These are phyloP conservation scores for Larimichthys polyactis DNA, from an alignment of 2,113 vertebrate species.

Conservation along the genomic window DNA sequence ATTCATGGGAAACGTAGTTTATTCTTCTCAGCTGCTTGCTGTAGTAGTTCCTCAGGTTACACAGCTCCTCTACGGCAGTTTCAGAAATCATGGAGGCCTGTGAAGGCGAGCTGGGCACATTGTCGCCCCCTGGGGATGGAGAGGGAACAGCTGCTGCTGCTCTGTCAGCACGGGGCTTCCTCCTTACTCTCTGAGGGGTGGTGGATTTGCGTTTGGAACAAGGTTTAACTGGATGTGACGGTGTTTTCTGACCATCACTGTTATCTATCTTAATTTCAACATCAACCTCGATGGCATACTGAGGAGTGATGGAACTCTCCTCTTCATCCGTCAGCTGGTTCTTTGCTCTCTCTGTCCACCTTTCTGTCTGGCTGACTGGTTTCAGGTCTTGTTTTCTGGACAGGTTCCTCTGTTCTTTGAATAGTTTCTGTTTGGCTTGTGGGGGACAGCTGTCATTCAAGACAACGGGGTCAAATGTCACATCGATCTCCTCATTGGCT, in stretches of 20 bases:
- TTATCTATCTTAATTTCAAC: slow-evolving; percentile 66
- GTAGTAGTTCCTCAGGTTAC: slow-evolving; percentile 76
- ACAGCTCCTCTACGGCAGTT: slow-evolving; percentile 78
- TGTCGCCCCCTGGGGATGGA: neutral
- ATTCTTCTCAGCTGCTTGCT: slow-evolving; percentile 79
- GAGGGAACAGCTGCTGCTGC: neutral
- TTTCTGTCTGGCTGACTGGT: slow-evolving; percentile 4
- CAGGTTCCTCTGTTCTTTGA: slow-evolving; percentile 74
- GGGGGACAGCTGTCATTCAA: slow-evolving; percentile 15
- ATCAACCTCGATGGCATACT: slow-evolving; percentile 62
- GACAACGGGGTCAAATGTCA: slow-evolving; percentile 7
- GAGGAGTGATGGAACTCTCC: neutral
- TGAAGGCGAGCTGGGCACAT: slow-evolving; percentile 63
- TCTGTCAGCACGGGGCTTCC: slow-evolving; percentile 5
- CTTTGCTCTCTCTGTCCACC: neutral
- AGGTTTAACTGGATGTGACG: slow-evolving; percentile 26
- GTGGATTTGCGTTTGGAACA: slow-evolving; percentile 56
- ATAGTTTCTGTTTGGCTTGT: slow-evolving; percentile 52
- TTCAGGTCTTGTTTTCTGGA: slow-evolving; percentile 49
- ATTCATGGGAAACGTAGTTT: slow-evolving; percentile 82
- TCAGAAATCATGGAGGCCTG: slow-evolving; percentile 81
- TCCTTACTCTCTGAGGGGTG: slow-evolving; percentile 58
- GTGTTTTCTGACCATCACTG: neutral
- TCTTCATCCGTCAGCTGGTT: neutral
- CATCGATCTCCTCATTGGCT: slow-evolving; percentile 15